Conservation (phyloP, 2,797 vertebrate genomes). For the Phataginus tetradactyla region DNA sequence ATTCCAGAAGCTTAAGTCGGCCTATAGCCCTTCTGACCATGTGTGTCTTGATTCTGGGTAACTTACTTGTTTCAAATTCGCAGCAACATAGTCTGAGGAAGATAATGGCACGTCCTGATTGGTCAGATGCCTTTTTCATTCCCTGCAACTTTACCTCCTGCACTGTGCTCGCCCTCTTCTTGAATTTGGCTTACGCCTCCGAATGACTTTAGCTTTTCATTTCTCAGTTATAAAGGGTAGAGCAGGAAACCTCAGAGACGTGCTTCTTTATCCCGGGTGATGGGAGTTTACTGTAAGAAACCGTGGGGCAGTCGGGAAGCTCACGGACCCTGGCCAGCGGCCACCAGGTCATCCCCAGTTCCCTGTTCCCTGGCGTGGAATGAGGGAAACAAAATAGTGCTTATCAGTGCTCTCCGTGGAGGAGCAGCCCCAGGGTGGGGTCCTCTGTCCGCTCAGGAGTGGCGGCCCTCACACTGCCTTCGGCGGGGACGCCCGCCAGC, state of each 20-base stretch:
- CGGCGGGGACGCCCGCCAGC: not conserved
- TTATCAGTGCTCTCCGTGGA: not conserved
- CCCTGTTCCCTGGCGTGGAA: not conserved
- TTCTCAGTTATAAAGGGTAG: not conserved
- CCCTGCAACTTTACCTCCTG: not conserved
- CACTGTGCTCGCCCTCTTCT: not conserved
- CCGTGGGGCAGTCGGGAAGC: not conserved
- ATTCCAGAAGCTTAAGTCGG: not conserved
- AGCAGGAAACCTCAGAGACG: not conserved
- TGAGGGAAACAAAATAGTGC: not conserved
- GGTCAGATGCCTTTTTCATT: not conserved
- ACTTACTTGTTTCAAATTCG: not conserved
- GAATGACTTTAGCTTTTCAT: not conserved
- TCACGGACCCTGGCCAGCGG: not conserved
- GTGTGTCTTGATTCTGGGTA: not conserved
- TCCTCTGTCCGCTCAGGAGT: not conserved
- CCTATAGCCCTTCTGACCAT: not conserved
- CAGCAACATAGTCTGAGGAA: not conserved
- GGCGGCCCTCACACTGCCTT: not conserved
- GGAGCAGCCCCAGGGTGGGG: not conserved
- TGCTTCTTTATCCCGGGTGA: not conserved
- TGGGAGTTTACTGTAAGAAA: not conserved
- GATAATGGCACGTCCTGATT: not conserved
- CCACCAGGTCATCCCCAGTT: not conserved
- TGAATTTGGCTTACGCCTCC: not conserved